phyloP scores from a whole-genome alignment of 1,140 invertebrate species.

The Saccostrea glomerata region DNA sequence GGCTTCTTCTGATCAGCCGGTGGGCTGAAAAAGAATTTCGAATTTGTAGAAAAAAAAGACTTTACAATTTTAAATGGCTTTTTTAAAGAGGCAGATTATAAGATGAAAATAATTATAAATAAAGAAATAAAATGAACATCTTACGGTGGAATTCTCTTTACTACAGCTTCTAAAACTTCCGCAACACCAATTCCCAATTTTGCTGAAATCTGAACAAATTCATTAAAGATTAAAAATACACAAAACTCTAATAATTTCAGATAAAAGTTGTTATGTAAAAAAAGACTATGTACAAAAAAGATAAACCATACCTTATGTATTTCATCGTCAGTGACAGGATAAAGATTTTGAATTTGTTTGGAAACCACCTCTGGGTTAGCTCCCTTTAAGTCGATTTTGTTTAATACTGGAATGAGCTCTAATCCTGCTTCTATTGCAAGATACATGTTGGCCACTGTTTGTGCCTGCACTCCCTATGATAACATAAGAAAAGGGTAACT shows the following conservation, averaged over 20 bases:
- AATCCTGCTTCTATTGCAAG: conserved; percentile 91
- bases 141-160: conserved; percentile 87
- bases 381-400: conserved; percentile 97
- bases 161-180: conserved; percentile 87
- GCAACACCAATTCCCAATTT: conserved; percentile 89
- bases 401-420: conserved; percentile 94
- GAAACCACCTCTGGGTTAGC: conserved; percentile 90
- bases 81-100: background rate
- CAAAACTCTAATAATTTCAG: no score
- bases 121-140: conserved; percentile 51
- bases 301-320: conserved; percentile 82
- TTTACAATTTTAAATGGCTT: no score
- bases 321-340: conserved; percentile 88
- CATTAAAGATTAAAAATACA: no score
- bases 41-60: background rate
- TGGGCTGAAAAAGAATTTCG: conserved; percentile 80
- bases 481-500: background rate
- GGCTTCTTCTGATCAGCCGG: conserved; percentile 80
- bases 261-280: no score
- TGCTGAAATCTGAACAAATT: conserved; percentile 84
- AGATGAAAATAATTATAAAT: background rate
- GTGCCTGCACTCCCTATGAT: conserved; percentile 92
- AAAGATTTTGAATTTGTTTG: conserved; percentile 89
- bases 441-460: conserved; percentile 98
- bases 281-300: background rate